These are phyloP conservation scores for Lophotriccus pileatus DNA, from an alignment of 2,797 vertebrate genomes.

Conservation along the genomic window DNA sequence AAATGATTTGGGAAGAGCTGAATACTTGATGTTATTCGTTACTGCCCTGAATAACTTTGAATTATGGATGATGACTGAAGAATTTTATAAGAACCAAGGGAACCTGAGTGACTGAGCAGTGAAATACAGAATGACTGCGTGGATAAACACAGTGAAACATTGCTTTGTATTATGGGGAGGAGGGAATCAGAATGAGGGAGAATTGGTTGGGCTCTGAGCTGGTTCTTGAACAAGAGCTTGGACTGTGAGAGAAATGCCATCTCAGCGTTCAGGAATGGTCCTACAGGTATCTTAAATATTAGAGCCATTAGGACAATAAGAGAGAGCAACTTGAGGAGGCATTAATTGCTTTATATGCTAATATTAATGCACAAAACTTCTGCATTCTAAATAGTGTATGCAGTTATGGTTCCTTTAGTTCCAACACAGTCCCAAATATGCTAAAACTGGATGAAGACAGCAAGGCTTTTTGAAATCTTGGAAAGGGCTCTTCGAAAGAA, in stretches of 20 bases:
- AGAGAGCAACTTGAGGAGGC: background rate
- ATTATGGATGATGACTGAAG: background rate
- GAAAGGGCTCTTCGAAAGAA: background rate
- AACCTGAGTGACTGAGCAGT: background rate
- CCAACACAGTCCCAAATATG: background rate
- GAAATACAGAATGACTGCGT: background rate
- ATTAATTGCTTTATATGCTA: background rate
- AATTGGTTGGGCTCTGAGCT: background rate
- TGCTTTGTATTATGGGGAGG: background rate
- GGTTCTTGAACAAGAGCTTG: background rate
- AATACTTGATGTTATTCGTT: background rate
- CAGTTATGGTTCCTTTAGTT: background rate
- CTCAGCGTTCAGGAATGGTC: background rate
- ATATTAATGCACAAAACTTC: background rate
- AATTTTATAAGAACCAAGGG: background rate
- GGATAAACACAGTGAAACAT: background rate
- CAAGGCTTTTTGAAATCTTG: background rate
- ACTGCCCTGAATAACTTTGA: background rate
- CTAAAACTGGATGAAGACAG: background rate
- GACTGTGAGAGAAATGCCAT: background rate
- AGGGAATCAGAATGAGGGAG: background rate
- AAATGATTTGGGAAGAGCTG: background rate
- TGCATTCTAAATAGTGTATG: background rate
- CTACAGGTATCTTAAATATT: background rate
- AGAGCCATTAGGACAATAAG: background rate